Evolutionary conservation across 1,140 invertebrate genomes (phyloP), one percentile per base, ranked within the genome.

Genomic region (Drosophila subpulchrella): DNA sequence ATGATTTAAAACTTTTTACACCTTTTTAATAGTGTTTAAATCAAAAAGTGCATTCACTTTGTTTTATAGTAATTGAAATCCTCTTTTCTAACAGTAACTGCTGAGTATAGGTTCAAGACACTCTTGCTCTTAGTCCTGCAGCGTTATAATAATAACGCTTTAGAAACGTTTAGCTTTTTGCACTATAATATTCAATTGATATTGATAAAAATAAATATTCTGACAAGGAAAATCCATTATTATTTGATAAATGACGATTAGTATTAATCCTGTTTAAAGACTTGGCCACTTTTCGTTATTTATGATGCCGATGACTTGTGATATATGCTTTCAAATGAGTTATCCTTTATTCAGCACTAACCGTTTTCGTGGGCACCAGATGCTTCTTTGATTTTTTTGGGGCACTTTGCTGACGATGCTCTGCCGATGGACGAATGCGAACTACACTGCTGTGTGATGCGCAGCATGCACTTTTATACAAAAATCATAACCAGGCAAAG

Each of bases 381-480:
- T 66, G 57, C 67, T 75, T 62, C 44, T 57, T 51, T 50, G 54
- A 53, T 63, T 34, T 51, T 44, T 58, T 47, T 53, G 57, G 76
- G 75, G 42, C 59, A 72, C 72, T 62, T 46, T 56, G 55, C 71
- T 70, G 65, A 73, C 84, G 68, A 74, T 89, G 85, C 79, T 84
- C 73, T 62, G 71, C 88, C 88, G 88, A 81, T 76, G 70, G 80
- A 76, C 72, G 75, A 84, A 84, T 91, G 78, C 78, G 82, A 91
- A 91, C 88, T 91, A 91, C 75, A 73, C 83, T 88, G 79, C 38
- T 57, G 65, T 51, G 44, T 71, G 71, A 67, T 73, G 68, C 65
- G 68, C 54, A 51, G 68, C 83, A 88, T 91, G 83, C 88, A 86
- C 66, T 91, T 91, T 91, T 91, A 91, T 91, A 91, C 80, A 78